Conservation (phyloP, 1,140 invertebrate species). For the Schlechtendalia chinensis region DNA sequence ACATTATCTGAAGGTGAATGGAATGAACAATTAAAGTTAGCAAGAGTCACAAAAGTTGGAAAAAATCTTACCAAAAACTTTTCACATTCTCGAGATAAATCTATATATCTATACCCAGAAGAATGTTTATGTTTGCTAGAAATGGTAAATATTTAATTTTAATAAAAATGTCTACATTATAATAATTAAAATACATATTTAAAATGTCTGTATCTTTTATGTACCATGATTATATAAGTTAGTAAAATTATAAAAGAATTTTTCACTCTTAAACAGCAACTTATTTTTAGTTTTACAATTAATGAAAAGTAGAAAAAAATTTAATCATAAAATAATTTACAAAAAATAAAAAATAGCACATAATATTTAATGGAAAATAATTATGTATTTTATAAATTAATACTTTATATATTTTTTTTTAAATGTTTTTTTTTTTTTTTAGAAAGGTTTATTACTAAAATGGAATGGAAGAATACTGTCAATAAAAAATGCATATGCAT, state of each 20-base stretch:
- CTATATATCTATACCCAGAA: constrained; percentile 62
- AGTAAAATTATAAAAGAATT: too few relatives aligned
- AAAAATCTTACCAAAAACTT: constrained; percentile 63
- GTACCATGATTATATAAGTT: too few relatives aligned
- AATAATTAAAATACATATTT: too few relatives aligned
- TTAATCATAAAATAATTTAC: too few relatives aligned
- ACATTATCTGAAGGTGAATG: constrained; percentile 62
- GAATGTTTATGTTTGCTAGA: constrained; percentile 66
- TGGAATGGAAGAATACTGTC: constrained; percentile 28
- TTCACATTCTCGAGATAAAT: constrained; percentile 59
- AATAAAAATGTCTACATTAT: background rate
- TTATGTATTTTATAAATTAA: too few relatives aligned
- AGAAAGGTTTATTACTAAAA: constrained; percentile 64
- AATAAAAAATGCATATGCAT: constrained; percentile 63
- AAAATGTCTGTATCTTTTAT: too few relatives aligned
- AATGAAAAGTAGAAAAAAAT: too few relatives aligned
- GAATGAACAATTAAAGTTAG: constrained; percentile 61
- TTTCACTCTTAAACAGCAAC: too few relatives aligned
- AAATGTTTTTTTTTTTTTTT: constrained; percentile 54
- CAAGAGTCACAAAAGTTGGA: constrained; percentile 61
- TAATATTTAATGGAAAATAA: too few relatives aligned
- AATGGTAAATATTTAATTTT: constrained; percentile 58
- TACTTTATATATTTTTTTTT: background rate
- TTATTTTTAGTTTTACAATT: too few relatives aligned
- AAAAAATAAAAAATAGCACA: too few relatives aligned